Conservation (phyloP, 2,113 vertebrate species). For the Eulemur macaco region DNA sequence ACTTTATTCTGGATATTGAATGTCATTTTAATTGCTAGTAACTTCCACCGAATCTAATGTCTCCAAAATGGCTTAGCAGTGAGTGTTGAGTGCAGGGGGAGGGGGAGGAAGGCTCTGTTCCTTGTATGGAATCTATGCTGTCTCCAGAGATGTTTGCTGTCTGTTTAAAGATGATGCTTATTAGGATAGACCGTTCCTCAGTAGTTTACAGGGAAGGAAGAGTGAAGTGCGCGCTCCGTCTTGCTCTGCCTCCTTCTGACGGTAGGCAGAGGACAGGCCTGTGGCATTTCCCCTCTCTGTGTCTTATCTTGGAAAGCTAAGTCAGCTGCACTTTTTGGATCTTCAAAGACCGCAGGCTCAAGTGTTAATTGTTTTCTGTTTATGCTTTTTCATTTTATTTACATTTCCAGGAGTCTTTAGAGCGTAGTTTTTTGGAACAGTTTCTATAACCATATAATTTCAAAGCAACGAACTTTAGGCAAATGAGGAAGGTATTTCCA, state of each 20-base stretch:
- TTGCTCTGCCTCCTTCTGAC: background rate
- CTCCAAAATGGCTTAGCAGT: background rate
- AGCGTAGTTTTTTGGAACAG: background rate
- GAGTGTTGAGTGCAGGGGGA: background rate
- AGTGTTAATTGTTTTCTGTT: slow-evolving; percentile 37
- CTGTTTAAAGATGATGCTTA: background rate
- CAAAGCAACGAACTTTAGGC: background rate
- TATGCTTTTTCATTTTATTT: slow-evolving; percentile 19
- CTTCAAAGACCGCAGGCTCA: background rate
- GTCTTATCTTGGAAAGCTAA: background rate
- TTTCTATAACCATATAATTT: background rate
- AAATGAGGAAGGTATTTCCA: background rate
- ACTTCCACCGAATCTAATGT: background rate
- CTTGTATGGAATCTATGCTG: rapidly evolving
- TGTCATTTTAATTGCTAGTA: background rate
- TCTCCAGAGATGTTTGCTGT: background rate
- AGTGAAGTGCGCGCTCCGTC: background rate
- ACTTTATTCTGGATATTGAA: background rate
- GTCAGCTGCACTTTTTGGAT: background rate
- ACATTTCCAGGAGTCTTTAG: slow-evolving; percentile 13
- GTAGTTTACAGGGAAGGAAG: background rate
- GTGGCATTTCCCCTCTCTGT: background rate
- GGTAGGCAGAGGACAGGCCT: background rate
- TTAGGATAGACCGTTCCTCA: background rate
- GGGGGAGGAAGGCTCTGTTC: background rate